phyloP scores from a whole-genome alignment of 2,888 invertebrate genomes.

The Watsonalla binaria region DNA sequence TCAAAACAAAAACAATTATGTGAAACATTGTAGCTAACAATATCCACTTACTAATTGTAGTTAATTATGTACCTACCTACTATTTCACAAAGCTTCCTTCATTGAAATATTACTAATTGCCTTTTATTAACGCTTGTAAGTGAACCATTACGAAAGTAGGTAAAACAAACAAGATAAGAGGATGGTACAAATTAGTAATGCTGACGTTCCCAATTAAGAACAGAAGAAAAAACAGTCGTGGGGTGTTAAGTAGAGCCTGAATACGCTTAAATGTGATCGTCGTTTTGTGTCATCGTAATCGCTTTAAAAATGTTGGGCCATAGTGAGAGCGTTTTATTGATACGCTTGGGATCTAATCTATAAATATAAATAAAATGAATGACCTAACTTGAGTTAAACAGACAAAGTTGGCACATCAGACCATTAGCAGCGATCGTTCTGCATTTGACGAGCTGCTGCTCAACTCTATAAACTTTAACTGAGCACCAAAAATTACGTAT shows the following conservation, averaged over 20 bases:
- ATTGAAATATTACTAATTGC: no score
- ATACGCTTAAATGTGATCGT: slow-evolving; percentile 42
- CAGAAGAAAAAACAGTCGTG: slow-evolving; percentile 28
- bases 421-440: slow-evolving; percentile 12
- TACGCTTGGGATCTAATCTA: no score
- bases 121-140: no score
- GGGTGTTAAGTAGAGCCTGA: slow-evolving; percentile 56
- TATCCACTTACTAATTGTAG: no score
- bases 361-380: no score
- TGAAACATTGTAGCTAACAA: no score
- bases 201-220: slow-evolving; percentile 43
- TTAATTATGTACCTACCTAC: no score
- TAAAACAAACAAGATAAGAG: not conserved
- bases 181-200: slow-evolving; percentile 9
- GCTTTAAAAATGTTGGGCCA: slow-evolving; percentile 29
- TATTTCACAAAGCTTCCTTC: no score
- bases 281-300: slow-evolving; percentile 36
- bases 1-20: no score
- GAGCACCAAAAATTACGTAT: no score
- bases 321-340: not conserved
- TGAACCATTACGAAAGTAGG: no score
- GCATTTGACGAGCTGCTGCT: slow-evolving; percentile 1
- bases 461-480: not conserved
- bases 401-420: slow-evolving; percentile 13
- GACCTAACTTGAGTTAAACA: slow-evolving; percentile 13